These are phyloP conservation scores for Meleagris gallopavo DNA, from an alignment of 2,113 vertebrate genomes.

Conservation along the genomic window DNA sequence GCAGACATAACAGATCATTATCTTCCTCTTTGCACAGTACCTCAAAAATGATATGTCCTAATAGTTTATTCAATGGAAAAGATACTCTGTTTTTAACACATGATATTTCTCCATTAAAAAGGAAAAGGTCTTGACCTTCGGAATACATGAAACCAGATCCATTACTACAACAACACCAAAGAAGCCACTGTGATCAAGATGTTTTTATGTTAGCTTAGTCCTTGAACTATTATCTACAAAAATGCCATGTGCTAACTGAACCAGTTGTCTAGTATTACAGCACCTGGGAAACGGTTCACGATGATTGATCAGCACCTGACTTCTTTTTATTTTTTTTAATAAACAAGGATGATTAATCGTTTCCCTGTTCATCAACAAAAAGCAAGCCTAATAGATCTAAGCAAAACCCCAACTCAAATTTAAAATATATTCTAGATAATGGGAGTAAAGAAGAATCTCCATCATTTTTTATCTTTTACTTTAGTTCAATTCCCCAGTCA, in stretches of 20 bases:
- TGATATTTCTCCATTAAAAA: conserved; percentile 28
- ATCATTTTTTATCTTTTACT: neutral
- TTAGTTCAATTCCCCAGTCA: neutral
- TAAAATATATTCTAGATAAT: neutral
- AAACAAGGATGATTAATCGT: neutral
- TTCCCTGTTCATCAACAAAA: neutral
- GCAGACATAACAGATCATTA: neutral
- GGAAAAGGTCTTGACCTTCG: conserved; percentile 40
- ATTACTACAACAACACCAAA: neutral
- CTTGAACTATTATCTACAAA: neutral
- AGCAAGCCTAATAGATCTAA: neutral
- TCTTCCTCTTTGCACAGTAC: neutral
- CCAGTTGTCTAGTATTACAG: neutral
- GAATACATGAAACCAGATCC: neutral
- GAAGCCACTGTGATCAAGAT: neutral
- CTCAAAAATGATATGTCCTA: neutral
- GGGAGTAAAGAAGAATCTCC: neutral
- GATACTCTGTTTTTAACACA: neutral
- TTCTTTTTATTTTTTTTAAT: neutral
- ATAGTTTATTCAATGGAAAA: neutral
- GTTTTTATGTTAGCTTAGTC: neutral
- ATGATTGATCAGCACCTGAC: neutral
- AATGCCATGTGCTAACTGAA: conserved; percentile 14
- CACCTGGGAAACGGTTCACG: neutral
- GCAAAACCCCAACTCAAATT: neutral